A percentile compares a stretch with the other conserved stretches of the same genome.
phyloP scores from a whole-genome alignment of 1,140 invertebrate species.

The Hormaphis cornu region DNA sequence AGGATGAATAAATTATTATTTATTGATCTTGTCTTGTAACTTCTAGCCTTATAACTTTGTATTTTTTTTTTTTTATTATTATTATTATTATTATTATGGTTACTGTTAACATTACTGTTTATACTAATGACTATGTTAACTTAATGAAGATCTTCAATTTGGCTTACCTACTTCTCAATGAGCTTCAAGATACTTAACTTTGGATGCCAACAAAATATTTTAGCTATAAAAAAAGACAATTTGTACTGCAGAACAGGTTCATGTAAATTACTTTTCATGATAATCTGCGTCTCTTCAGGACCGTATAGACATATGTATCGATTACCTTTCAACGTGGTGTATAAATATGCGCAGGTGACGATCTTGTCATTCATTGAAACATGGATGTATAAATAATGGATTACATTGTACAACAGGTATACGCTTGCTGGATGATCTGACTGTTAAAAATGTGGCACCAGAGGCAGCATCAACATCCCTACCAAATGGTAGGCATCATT shows the following conservation, averaged over 20 bases:
- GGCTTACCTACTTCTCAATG: constrained; percentile 29
- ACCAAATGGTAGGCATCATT: constrained; percentile 32
- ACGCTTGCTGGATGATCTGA: constrained; percentile 27
- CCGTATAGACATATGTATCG: constrained; percentile 30
- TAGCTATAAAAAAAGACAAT: constrained; percentile 21
- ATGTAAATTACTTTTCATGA: constrained; percentile 23
- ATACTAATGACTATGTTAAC: constrained; percentile 15
- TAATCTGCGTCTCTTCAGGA: constrained; percentile 32
- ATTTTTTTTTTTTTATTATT: constrained; percentile 20
- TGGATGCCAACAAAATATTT: constrained; percentile 24
- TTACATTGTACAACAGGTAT: constrained; percentile 28
- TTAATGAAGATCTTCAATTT: constrained; percentile 29
- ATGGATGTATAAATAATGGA: constrained; percentile 20
- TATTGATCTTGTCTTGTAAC: constrained; percentile 20
- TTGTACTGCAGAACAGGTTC: constrained; percentile 17
- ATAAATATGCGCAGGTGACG: constrained; percentile 32
- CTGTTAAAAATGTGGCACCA: not conserved
- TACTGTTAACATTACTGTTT: constrained; percentile 13
- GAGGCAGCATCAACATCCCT: constrained; percentile 19
- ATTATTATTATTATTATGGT: constrained; percentile 8
- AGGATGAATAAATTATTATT: not conserved
- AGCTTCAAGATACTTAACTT: constrained; percentile 27
- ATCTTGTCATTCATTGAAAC: constrained; percentile 28
- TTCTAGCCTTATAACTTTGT: not conserved
- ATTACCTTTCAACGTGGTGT: constrained; percentile 32